phyloP scores from a whole-genome alignment of 2,888 invertebrate genomes.

The Pimpla rufipes region DNA sequence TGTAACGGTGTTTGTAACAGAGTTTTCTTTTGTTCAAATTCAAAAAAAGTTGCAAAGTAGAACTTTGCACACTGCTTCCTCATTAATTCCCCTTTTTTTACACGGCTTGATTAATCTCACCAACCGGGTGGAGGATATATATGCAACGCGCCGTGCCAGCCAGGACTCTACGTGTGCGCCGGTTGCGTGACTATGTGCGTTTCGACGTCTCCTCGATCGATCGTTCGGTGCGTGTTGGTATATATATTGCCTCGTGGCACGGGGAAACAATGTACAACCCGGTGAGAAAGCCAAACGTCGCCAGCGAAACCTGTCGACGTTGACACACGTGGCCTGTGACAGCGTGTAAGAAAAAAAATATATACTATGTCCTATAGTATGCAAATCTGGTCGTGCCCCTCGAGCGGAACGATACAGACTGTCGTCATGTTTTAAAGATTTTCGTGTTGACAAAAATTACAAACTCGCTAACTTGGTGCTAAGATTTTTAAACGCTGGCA shows the following conservation, averaged over 20 bases:
- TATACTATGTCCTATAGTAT: neutral
- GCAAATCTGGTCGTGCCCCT: no score
- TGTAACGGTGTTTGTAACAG: no score
- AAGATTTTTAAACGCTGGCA: no score
- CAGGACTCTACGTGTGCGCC: neutral
- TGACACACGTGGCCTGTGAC: neutral
- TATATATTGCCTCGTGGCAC: neutral
- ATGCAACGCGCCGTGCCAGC: neutral
- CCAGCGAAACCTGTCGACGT: neutral
- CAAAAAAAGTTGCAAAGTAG: no score
- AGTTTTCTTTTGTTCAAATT: no score
- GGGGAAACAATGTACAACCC: constrained; percentile 8
- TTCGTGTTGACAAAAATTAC: no score
- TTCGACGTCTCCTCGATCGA: neutral
- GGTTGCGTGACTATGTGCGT: neutral
- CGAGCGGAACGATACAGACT: neutral
- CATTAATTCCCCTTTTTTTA: neutral
- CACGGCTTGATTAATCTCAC: neutral
- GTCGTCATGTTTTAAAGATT: neutral
- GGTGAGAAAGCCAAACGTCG: neutral
- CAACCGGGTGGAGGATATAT: neutral
- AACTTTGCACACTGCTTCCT: no score
- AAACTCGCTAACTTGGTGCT: no score
- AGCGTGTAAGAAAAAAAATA: neutral
- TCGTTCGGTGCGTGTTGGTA: neutral